Evolutionary conservation across 2,888 invertebrate species (phyloP), one percentile per base, ranked within the genome.

Genomic region (Orthosia gothica): DNA sequence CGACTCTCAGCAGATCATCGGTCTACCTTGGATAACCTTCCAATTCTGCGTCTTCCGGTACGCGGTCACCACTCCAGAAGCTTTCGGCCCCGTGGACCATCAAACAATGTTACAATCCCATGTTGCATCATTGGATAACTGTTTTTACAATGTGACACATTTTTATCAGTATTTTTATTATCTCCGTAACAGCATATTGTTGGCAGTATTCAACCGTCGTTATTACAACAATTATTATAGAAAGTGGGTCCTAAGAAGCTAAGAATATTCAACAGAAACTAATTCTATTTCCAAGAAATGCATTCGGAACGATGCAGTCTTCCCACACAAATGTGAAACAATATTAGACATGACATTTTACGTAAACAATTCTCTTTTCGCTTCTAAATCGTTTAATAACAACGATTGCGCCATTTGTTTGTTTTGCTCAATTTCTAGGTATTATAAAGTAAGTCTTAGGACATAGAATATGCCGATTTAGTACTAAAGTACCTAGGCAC

Each of bases 271-370:
- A 40, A 20, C 49, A 40, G 15, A 54, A 13, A 59, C 2, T 49
- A 11, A 47, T n/a, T 20, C 0, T 69, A 18, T n/a, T 77, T 79
- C 58, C 23, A 54, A 63, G 64, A 79, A 64, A 16, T 57, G 75
- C 67, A 62, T 61, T 67, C 20, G 1, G 3, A 9, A 9, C 32
- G 52, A 2, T 49, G 26, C 62, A 61, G 5, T 11, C 32, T 18
- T 47, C 78, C 72, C 64, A 68, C 67, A 23, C 59, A 13, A 55
- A 32, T 73, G 52, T 66, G n/a, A 32, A 62, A 74, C 74, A 74
- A 63, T 68, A 74, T 69, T 82, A 58, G 62, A 81, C 74, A 74
- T 74, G 79, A 79, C 79, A 74, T 50, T 74, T 70, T 32, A 74
- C 62, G 58, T 66, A 75, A 74, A 83, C 67, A 79, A 59, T 65